phyloP scores from a whole-genome alignment of 2,797 vertebrate genomes.

The Pseudomugil tenellus region DNA sequence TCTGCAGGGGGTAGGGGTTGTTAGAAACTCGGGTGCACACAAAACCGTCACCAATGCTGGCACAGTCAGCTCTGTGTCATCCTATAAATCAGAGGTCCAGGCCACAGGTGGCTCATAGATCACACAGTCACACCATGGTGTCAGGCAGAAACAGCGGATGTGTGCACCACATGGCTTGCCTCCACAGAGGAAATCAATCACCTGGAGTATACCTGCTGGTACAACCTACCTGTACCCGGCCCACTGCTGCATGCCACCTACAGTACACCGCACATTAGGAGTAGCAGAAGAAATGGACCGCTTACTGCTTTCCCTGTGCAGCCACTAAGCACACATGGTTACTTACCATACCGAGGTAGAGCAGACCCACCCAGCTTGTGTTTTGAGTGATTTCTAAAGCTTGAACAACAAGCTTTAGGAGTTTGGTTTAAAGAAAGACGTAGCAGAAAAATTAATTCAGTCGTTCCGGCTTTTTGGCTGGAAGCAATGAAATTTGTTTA shows the following conservation, averaged over 20 bases:
- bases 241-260: slow-evolving; percentile 52
- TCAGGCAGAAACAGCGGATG: slow-evolving; percentile 67
- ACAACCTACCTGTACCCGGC: slow-evolving; percentile 63
- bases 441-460: slow-evolving; percentile 38
- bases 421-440: slow-evolving; percentile 33
- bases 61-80: slow-evolving; percentile 70
- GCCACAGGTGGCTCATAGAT: slow-evolving; percentile 76
- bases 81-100: slow-evolving; percentile 68
- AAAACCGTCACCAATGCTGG: slow-evolving; percentile 59
- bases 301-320: slow-evolving; percentile 14
- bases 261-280: slow-evolving; percentile 34
- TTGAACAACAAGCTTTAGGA: slow-evolving; percentile 42
- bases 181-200: slow-evolving; percentile 76
- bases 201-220: slow-evolving; percentile 51
- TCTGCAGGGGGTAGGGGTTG: too few relatives aligned
- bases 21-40: slow-evolving; percentile 30
- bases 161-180: slow-evolving; percentile 58
- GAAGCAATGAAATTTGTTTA: slow-evolving; percentile 62
- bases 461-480: slow-evolving; percentile 44
- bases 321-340: slow-evolving; percentile 34
- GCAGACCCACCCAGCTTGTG: slow-evolving; percentile 13
- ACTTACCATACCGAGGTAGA: slow-evolving; percentile 1
- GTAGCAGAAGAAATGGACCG: slow-evolving; percentile 13
- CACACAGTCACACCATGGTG: slow-evolving; percentile 68
- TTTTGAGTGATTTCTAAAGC: slow-evolving; percentile 50